phyloP scores from a whole-genome alignment of 2,888 invertebrate genomes.

The Eilema caniola region DNA sequence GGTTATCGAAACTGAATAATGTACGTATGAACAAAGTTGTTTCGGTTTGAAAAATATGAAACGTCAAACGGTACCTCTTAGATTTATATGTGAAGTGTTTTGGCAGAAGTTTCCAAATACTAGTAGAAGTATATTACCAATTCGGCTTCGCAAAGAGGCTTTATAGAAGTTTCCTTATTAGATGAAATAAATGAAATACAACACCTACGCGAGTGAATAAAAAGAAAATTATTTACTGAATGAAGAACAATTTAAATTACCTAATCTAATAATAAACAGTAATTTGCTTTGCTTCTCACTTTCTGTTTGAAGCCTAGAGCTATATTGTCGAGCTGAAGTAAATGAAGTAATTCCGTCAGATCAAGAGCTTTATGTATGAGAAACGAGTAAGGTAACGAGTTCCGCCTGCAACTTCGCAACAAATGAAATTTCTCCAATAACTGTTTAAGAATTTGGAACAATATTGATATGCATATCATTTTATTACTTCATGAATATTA shows the following conservation, averaged over 20 bases:
- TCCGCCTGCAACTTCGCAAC: not conserved
- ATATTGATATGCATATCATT: not conserved
- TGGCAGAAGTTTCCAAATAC: too few relatives aligned
- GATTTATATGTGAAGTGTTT: too few relatives aligned
- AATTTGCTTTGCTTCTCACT: not conserved
- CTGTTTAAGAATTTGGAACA: not conserved
- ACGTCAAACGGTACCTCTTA: too few relatives aligned
- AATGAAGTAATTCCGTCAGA: not conserved
- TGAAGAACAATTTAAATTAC: not conserved
- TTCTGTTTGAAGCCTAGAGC: not conserved
- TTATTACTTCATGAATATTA: not conserved
- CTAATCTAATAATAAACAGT: not conserved
- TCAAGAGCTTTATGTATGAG: not conserved
- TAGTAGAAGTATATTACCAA: too few relatives aligned
- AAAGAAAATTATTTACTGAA: not conserved
- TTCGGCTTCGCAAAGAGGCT: too few relatives aligned
- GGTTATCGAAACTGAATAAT: too few relatives aligned
- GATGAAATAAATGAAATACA: not conserved
- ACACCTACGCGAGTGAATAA: not conserved
- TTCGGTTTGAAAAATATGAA: too few relatives aligned
- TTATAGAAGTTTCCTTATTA: too few relatives aligned
- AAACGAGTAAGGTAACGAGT: not conserved
- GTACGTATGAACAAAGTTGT: too few relatives aligned
- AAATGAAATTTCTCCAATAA: conserved; percentile 1
- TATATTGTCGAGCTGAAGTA: not conserved